Percentiles rank a stretch among this genome's conserved stretches.
These are phyloP conservation scores for Chaetorhynchus papuensis DNA, from an alignment of 2,113 vertebrate genomes.

Conservation along the genomic window DNA sequence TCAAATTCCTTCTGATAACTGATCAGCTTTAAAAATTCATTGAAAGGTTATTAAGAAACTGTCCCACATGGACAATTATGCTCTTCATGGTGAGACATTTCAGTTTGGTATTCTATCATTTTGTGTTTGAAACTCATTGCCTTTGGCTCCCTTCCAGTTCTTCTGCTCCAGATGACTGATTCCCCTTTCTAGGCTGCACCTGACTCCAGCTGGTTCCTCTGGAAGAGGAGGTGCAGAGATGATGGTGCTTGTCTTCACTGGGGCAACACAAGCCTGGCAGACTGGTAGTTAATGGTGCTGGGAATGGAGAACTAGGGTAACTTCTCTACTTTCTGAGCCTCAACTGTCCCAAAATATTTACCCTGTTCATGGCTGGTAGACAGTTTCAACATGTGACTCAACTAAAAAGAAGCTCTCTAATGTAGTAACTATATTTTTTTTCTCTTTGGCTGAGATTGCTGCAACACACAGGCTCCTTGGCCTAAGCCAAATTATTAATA, in stretches of 20 bases:
- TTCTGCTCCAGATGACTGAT: not conserved
- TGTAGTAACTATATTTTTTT: not conserved
- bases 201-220: not conserved
- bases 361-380: not conserved
- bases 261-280: not conserved
- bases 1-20: not conserved
- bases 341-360: not conserved
- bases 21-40: not conserved
- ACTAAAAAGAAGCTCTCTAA: not conserved
- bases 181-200: not conserved
- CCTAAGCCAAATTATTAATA: not conserved
- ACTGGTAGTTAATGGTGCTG: not conserved
- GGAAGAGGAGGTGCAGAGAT: not conserved
- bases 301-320: not conserved
- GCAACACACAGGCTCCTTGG: not conserved
- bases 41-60: not conserved
- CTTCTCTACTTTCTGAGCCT: not conserved
- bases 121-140: not conserved
- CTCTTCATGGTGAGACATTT: not conserved
- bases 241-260: not conserved
- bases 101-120: not conserved
- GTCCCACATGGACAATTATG: not conserved
- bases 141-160: not conserved
- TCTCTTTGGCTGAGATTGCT: not conserved
- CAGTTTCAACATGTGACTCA: not conserved